Evolutionary conservation across 2,797 vertebrate species (phyloP).

Genomic region (Eospalax fontanierii): DNA sequence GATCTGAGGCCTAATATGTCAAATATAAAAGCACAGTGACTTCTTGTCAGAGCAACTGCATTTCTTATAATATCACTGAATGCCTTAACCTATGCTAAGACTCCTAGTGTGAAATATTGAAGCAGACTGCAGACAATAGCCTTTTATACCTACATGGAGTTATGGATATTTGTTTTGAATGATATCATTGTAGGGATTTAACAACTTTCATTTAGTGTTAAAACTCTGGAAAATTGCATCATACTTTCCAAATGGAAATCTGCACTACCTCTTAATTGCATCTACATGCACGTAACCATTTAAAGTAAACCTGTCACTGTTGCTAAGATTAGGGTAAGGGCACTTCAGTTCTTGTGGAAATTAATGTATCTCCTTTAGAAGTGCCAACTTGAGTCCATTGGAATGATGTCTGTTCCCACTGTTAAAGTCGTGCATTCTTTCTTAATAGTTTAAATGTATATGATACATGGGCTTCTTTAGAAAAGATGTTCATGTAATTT

Average conservation of each 20-base stretch:
- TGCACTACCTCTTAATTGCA: constrained; percentile 74
- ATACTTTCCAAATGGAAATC: constrained; percentile 79
- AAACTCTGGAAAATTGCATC: constrained; percentile 84
- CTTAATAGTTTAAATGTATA: constrained; percentile 32
- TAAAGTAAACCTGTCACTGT: constrained; percentile 16
- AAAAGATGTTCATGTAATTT: neutral
- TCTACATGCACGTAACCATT: constrained; percentile 63
- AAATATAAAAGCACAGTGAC: constrained; percentile 83
- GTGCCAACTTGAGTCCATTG: neutral
- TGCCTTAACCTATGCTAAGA: constrained; percentile 84
- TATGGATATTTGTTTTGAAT: constrained; percentile 87
- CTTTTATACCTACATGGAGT: constrained; percentile 84
- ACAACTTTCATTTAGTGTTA: constrained; percentile 82
- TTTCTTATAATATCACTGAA: constrained; percentile 85
- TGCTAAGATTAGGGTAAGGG: neutral
- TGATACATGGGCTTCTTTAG: neutral
- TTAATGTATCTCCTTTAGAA: neutral
- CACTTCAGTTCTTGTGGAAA: neutral
- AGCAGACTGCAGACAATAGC: constrained; percentile 84
- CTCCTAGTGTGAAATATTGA: constrained; percentile 87
- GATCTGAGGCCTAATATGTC: constrained; percentile 80
- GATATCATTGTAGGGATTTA: constrained; percentile 85
- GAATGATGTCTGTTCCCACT: neutral
- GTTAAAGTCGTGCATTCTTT: neutral
- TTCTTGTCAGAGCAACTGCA: constrained; percentile 86